Base-by-base conservation (phyloP, 2,113 vertebrate genomes). In the Neolamprologus falcicula region DNA sequence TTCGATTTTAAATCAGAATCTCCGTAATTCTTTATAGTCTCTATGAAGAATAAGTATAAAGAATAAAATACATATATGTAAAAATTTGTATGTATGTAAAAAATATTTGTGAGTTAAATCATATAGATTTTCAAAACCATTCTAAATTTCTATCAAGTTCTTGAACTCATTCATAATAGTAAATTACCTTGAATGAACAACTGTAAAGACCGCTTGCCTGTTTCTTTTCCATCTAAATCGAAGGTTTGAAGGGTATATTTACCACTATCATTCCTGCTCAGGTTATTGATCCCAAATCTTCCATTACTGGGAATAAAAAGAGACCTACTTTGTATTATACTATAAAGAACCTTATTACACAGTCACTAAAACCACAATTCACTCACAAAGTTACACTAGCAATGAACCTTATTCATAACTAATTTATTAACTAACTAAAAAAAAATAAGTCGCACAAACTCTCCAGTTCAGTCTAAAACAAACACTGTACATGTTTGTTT, bases 281-380 rank as follows among this genome's bases (percentile, higher is more conserved):
- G 7, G 11, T 68, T 68, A 40, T 14, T 68, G 11, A 68, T 14
- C 19, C 35, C 0, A 40, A 68, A 47, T 86, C 24, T 92, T 82
- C 80, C 86, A 53, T 88, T 19, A 37, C 6, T 76, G 12, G 8
- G 5, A 80, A 24, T 57, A 76, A 94, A 91, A 4, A 3, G 2
- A 1, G 16, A 82, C 84, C 73, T 88, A 26, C 24, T 4, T 59
- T 2, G 1, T 3, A 63, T 7, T 3, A 0, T 0, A 24, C 31
- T 33, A 12, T 0, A 0, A 1, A 2, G 0, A 61, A 4, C 1
- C 0, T 0, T 1, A 3, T 76, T 50, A 0, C 26, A 59, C 57
- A 61, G 57, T 61, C 57, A 61, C 57, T 61, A 31, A 0, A 31
- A 31, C 57, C 57, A 61, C 14, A 61, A 61, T 61, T 31, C 26